Base-by-base conservation (phyloP, 2,888 invertebrate species). In the Beris chalybata region DNA sequence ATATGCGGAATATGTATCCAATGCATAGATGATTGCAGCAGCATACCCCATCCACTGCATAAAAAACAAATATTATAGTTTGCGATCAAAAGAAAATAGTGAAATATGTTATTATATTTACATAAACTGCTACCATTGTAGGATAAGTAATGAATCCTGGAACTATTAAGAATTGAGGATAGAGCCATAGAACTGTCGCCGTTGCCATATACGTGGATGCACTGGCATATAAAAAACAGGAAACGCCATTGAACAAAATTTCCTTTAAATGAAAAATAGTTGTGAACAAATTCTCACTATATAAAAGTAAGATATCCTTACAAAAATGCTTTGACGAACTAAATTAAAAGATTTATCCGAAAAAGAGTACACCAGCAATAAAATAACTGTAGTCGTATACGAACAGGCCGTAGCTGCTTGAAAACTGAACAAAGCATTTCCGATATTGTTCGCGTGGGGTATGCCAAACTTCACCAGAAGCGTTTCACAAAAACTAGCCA, bases 121-220 rank as follows among this genome's bases (percentile, higher is more conserved):
- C 93, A 79, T 93, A 93, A 71, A 90, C 89, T 0, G 91, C 91
- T 32, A 90, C 91, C 90, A 93, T 91, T 3, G 93, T 91, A n/a
- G 93, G 93, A 82, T 92, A 93, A 12, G 90, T 91, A 75, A 92
- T 89, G 76, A 90, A 91, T 71, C 93, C 90, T 50, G 86, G 89
- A 66, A 85, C 80, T 6, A 87, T 76, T 38, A 89, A 82, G 78
- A 93, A 92, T 73, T 88, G 84, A 0, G 91, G 90, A 80, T 90
- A 89, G 63, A 94, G 81, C 78, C 89, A 89, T 50, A 91, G 81
- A 72, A 91, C 88, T 22, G 92, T 90, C 1, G 90, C 87, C 71
- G 91, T 88, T 0, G 90, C 89, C 82, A 94, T 86, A 77, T 91
- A 93, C 0, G 89, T 88, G 2, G 93, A 88, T 0, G 92, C 88